Percentiles rank a stretch among this genome's conserved stretches.
phyloP scores from a whole-genome alignment of 2,888 invertebrate genomes.

The Cylindroiulus punctatus region DNA sequence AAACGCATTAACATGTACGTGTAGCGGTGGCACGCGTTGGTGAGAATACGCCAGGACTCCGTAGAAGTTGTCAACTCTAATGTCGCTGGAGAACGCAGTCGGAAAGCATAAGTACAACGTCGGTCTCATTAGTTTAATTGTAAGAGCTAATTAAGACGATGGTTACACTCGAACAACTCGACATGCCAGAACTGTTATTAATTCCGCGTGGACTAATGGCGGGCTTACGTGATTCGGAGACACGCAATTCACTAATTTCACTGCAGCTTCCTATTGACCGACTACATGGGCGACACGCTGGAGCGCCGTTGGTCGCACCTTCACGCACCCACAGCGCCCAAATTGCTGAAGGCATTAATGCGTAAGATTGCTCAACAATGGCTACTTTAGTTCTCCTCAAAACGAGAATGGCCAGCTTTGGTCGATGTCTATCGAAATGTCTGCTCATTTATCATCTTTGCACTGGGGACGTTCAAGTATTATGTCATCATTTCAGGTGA shows the following conservation, averaged over 20 bases:
- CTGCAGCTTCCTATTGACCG: slow-evolving; percentile 19
- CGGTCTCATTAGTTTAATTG: slow-evolving; percentile 45
- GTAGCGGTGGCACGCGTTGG: neutral
- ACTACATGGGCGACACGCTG: neutral
- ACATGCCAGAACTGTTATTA: slow-evolving; percentile 47
- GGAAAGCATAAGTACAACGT: slow-evolving; percentile 42
- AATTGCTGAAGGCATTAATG: neutral
- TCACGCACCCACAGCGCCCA: neutral
- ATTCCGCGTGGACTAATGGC: slow-evolving; percentile 36
- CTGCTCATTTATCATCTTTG: no score
- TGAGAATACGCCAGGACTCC: neutral
- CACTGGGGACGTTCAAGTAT: no score
- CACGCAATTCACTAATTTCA: slow-evolving; percentile 15
- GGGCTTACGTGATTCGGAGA: slow-evolving; percentile 20
- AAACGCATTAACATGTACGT: slow-evolving; percentile 21
- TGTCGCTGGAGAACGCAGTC: neutral
- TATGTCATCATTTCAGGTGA: no score
- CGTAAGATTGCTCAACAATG: neutral
- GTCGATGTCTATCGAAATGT: no score
- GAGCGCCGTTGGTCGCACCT: neutral
- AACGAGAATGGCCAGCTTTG: neutral
- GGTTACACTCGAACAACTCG: slow-evolving; percentile 47
- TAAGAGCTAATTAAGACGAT: slow-evolving; percentile 45
- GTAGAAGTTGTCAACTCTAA: neutral
- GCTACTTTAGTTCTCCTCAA: neutral